These are phyloP conservation scores for Antheraea assamensis DNA, from an alignment of 2,888 invertebrate genomes.

Conservation along the genomic window DNA sequence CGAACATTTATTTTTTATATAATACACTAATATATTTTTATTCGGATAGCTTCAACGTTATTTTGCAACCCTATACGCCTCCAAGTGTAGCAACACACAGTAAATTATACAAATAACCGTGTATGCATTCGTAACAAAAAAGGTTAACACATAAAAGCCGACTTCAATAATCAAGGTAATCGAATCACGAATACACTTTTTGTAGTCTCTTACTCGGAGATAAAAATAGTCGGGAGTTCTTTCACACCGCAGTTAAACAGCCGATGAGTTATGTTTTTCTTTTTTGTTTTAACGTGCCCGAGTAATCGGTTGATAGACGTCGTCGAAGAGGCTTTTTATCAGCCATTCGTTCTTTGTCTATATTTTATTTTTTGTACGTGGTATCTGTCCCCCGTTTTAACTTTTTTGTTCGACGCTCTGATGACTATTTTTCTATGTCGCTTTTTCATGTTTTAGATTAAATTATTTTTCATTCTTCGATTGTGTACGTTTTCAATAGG, in stretches of 20 bases:
- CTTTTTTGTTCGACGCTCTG: neutral
- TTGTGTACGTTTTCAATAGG: neutral
- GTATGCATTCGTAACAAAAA: conserved; percentile 40
- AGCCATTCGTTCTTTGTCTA: neutral
- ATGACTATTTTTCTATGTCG: neutral
- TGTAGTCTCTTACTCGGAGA: conserved; percentile 32
- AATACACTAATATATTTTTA: neutral
- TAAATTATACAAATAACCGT: conserved; percentile 29
- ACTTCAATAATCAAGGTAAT: conserved; percentile 56
- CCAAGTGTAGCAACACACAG: conserved; percentile 28
- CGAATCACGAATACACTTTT: conserved; percentile 55
- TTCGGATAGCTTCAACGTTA: neutral
- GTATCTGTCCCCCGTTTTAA: conserved; percentile 8
- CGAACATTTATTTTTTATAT: too few species aligned
- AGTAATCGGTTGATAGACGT: conserved; percentile 34
- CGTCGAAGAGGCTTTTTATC: conserved; percentile 1
- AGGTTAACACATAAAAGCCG: conserved; percentile 41
- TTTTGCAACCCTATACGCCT: conserved; percentile 13
- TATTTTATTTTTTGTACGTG: neutral
- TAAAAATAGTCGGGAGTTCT: conserved; percentile 58
- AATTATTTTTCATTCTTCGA: conserved; percentile 2
- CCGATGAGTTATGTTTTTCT: conserved; percentile 39
- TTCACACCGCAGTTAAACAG: conserved; percentile 53
- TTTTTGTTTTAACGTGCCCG: conserved; percentile 37
- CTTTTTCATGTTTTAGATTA: neutral